Base-by-base conservation (phyloP, 2,113 vertebrate genomes). In the Phylloscopus whistleri region DNA sequence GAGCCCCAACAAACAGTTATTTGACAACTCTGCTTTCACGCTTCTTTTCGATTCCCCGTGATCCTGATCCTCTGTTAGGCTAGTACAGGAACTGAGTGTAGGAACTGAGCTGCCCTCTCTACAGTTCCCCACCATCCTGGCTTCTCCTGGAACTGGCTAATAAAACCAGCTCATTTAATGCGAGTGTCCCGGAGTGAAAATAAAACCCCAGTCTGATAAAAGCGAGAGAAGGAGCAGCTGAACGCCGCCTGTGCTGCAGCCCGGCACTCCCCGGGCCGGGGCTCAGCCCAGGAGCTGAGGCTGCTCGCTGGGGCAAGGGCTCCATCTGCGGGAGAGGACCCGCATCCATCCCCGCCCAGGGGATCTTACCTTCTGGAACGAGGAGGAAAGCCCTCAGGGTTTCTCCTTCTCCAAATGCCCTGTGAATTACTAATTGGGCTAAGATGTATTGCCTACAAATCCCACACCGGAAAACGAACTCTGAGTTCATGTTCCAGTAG, bases 251-350 rank as follows among this genome's bases (percentile, higher is more conserved):
- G 44, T 43, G 63, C 28, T 15, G 48, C 74, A 48, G 87, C 13
- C 19, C 14, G 39, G 41, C 23, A 20, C 60, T 44, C 41, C 64
- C 69, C 10, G 5, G 2, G 23, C n/a, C 16, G 9, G 49, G 46
- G 41, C n/a, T 60, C 37, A 41, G 56, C 76, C 88, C 18, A 11
- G 11, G n/a, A 13, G 7, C 27, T 55, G 30, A 31, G 7, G 72
- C 77, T 18, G 16, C 94, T 97, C 46, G 44, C 92, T 95, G 97
- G 96, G 92, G n/a, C 97, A 90, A 97, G 96, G 95, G 96, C 97
- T 94, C 98, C 98, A 97, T 82, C 97, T 98, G 97, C 89, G 85
- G 98, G 97, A 86, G 66, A 95, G 60, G 49, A 59, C 20, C 53
- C 9, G 69, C 82, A 63, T 58, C 55, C 72, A 10, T 33, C 31